Percentiles rank a stretch among this genome's conserved stretches.
These are phyloP conservation scores for Drosophila punjabiensis DNA, from an alignment of 1,140 invertebrate genomes.

Conservation along the genomic window DNA sequence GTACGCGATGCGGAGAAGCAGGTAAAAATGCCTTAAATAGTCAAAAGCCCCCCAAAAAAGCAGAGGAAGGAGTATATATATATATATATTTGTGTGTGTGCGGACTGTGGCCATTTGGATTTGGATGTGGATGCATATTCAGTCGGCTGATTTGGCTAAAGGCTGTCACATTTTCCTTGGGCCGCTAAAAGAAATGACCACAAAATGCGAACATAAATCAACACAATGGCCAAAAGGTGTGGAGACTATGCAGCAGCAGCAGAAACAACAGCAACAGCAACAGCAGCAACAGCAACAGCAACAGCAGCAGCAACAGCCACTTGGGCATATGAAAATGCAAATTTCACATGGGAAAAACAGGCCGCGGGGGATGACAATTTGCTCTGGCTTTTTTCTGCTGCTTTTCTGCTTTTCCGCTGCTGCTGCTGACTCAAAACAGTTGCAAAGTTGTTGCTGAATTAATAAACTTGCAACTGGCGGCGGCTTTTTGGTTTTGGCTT, in stretches of 20 bases:
- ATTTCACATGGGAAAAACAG: conserved; percentile 80
- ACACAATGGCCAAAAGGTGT: conserved; percentile 73
- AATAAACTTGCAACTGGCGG: conserved; percentile 79
- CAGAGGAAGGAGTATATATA: background rate
- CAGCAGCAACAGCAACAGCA: conserved; percentile 27
- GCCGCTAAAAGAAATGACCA: conserved; percentile 71
- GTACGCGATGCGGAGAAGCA: conserved; percentile 29
- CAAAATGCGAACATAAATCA: conserved; percentile 80
- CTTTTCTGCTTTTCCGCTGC: conserved; percentile 27
- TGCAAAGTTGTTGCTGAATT: conserved; percentile 72
- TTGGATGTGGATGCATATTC: conserved; percentile 51
- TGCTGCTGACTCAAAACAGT: conserved; percentile 68
- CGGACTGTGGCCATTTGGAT: background rate
- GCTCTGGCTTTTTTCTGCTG: conserved; percentile 33
- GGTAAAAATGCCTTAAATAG: conserved; percentile 72
- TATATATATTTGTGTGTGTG: conserved; percentile 10
- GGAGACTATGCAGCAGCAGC: conserved; percentile 37
- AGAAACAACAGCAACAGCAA: conserved; percentile 23
- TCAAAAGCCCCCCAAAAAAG: conserved; percentile 22
- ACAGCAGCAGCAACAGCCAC: conserved; percentile 28
- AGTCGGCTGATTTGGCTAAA: conserved; percentile 73
- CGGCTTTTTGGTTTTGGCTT: conserved; percentile 45
- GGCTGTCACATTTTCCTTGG: conserved; percentile 71
- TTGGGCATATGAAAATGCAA: conserved; percentile 74
- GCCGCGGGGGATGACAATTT: conserved; percentile 81